Base-by-base conservation (phyloP, 2,888 invertebrate genomes). In the Leptopterna dolabrata region DNA sequence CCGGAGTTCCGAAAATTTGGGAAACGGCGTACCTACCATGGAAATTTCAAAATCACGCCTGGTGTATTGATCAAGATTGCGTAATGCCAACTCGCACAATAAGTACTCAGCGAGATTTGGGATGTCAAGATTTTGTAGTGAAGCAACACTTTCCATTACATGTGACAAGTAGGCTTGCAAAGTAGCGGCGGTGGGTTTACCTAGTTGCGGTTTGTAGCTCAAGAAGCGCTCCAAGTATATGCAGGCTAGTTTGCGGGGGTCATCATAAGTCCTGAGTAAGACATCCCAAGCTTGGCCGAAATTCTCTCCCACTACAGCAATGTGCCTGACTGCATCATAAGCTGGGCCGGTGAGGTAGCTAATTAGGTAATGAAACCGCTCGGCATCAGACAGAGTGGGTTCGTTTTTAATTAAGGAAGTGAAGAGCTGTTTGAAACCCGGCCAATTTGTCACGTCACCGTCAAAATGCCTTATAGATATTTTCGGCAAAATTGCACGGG, bases 311-410 rank as follows among this genome's bases (percentile, higher is more conserved):
- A 71, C 45, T 9, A 70, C 73, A 6, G 84, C 1, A 41, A 84
- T 84, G 41, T 70, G 84, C 27, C 63, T 84, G 2, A 84, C 30
- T 11, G 24, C 30, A 24, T 84, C 84, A 19, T 24, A 45, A 9
- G 84, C 84, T 11, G 70, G 41, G 19, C 84, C 84, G 1, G 24
- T 7, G n/a, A 84, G 30, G 14, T 71, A 43, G 19, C 84, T 43
- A 4, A 41, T 16, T 3, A 84, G 29, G 43, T 84, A 84, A 27
- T 84, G 84, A 14, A 84, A 84, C 70, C 30, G 9, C 27, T 84
- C 84, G 3, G 45, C 41, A 29, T 70, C 43, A 16, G 71, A 19
- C 2, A 84, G 71, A 11, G 70, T 4, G 4, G 43, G 19, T 13
- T 84, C 84, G 1, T 84, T 36, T 19, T 84, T 70, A 16, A 84